phyloP scores from a whole-genome alignment of 2,888 invertebrate genomes.

The Ichneumon xanthorius region DNA sequence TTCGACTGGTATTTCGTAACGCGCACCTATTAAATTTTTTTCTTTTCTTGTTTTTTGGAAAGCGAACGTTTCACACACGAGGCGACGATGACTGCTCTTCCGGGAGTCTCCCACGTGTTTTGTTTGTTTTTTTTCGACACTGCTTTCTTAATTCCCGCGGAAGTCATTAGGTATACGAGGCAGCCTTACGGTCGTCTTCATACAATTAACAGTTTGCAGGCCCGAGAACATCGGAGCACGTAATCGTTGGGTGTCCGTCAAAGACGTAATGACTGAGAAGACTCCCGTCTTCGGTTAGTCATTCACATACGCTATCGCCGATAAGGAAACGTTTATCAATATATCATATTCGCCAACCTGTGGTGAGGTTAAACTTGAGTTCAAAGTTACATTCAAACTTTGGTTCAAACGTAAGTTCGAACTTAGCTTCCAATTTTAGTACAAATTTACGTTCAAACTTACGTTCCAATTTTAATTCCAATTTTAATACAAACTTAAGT shows the following conservation, averaged over 20 bases:
- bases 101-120: constrained; percentile 30
- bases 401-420: background rate
- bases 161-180: constrained; percentile 44
- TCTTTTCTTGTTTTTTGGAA: constrained; percentile 25
- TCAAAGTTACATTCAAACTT: background rate
- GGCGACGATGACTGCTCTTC: constrained; percentile 28
- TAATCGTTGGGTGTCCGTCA: constrained; percentile 42
- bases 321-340: background rate
- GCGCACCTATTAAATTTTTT: background rate
- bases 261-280: background rate
- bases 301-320: background rate
- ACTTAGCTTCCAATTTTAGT: background rate
- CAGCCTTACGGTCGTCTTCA: constrained; percentile 10
- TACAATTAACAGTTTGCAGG: constrained; percentile 45
- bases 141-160: constrained; percentile 39
- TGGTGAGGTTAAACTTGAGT: background rate
- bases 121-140: background rate
- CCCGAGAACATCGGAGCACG: background rate
- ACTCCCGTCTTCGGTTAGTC: background rate
- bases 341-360: background rate
- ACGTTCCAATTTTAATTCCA: background rate
- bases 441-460: background rate
- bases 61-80: constrained; percentile 39
- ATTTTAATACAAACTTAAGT: background rate
- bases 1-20: background rate